Base-by-base conservation (phyloP, 1,140 invertebrate genomes). In the Diploscapter pachys region DNA sequence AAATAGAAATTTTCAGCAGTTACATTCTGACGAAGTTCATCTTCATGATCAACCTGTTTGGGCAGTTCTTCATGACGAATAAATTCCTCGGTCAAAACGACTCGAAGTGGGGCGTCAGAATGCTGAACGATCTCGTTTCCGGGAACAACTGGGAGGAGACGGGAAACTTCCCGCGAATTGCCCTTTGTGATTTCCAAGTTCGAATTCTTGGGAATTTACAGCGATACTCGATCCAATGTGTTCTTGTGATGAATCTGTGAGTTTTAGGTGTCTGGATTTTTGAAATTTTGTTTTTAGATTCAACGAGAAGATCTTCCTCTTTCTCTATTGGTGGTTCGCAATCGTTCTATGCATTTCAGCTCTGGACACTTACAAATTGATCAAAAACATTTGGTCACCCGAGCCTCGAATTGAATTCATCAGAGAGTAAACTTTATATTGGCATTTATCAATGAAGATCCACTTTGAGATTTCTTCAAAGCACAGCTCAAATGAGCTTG, bases 31-130 rank as follows among this genome's bases (percentile, higher is more conserved):
- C 87, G 9, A 89, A 89, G 80, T 68, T 86, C 5, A 73, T 88
- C 51, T 89, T 88, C 76, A 84, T 89, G 53, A 72, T 83, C 8
- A 89, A 89, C 81, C 85, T 86, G 13, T 83, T 89, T 63, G 88
- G 87, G 13, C 88, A 89, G 80, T 83, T 89, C 66, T 87, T 87
- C 77, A 82, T 89, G 75, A 82, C 89, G 78, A 89, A 89, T 80
- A 82, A 83, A 64, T 88, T 89, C 75, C 77, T 89, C 57, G 87
- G 86, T n/a, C 85, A 81, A 73, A 79, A 81, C 52, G 66, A 84
- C 71, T 68, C 72, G 6, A 56, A 76, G 4, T 83, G 82, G 82
- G 83, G 83, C 5, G 71, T 69, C 52, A 31, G 74, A 4, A 81
- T 85, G 59, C 73, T 84, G 4, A 74, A 73, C 54, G 84, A 85